Conservation (phyloP, 2,113 vertebrate genomes). For the Megaleporinus macrocephalus region DNA sequence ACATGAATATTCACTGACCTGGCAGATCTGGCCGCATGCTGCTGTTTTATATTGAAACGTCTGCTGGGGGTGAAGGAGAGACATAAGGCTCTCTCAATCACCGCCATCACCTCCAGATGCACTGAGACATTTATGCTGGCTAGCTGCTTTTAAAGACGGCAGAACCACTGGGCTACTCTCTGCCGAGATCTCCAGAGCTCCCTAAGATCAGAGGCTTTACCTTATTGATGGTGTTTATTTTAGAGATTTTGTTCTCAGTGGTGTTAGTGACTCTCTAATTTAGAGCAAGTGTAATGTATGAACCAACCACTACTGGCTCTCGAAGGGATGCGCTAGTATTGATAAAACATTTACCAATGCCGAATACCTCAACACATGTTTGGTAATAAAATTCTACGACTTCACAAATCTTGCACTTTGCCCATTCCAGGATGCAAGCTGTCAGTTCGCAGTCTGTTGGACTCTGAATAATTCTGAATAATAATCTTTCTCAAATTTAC, state of each 20-base stretch:
- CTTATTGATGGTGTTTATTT: slow-evolving; percentile 57
- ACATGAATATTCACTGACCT: slow-evolving; percentile 64
- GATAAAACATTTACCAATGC: slow-evolving; percentile 52
- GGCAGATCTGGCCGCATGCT: slow-evolving; percentile 40
- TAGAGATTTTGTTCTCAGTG: slow-evolving; percentile 50
- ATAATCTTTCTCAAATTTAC: background rate
- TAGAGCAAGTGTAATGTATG: slow-evolving; percentile 21
- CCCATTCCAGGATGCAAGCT: slow-evolving; percentile 47
- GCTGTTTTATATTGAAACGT: slow-evolving; percentile 60
- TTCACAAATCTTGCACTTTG: slow-evolving; percentile 58
- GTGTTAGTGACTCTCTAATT: slow-evolving; percentile 59
- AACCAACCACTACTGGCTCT: slow-evolving; percentile 44
- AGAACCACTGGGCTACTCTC: slow-evolving; percentile 12
- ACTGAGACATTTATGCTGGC: slow-evolving; percentile 59
- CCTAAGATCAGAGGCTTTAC: slow-evolving; percentile 59
- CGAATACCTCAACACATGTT: slow-evolving; percentile 53
- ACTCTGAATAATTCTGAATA: background rate
- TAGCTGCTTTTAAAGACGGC: slow-evolving; percentile 48
- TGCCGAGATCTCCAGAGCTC: slow-evolving; percentile 37
- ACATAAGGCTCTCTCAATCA: slow-evolving; percentile 61
- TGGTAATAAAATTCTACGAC: slow-evolving; percentile 56
- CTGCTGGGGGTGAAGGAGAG: slow-evolving; percentile 56
- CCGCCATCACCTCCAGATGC: slow-evolving; percentile 62
- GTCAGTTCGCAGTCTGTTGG: slow-evolving; percentile 36
- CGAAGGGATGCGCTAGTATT: slow-evolving; percentile 51